These are phyloP conservation scores for Antheraea mylitta DNA, from an alignment of 1,140 invertebrate genomes.

Conservation along the genomic window DNA sequence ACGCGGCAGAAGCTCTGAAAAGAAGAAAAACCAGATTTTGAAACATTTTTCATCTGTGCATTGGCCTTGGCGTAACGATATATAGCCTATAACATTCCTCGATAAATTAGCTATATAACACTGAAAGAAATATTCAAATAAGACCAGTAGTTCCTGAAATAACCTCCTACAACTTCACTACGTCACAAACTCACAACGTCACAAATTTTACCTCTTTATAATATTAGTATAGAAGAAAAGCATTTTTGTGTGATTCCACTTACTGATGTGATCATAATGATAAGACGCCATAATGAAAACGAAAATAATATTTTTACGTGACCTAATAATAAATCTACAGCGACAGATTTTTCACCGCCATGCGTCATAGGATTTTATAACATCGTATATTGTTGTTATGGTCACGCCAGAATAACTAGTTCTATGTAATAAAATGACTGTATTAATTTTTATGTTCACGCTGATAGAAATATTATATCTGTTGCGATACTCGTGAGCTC, in stretches of 20 bases:
- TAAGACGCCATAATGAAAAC: neutral
- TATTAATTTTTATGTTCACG: constrained; percentile 22
- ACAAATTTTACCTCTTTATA: too few relatives aligned
- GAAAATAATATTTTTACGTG: constrained; percentile 9
- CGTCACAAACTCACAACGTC: too few relatives aligned
- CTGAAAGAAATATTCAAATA: too few relatives aligned
- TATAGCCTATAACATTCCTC: too few relatives aligned
- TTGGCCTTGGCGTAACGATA: too few relatives aligned
- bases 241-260: neutral
- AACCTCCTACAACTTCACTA: too few relatives aligned
- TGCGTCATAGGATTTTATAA: constrained; percentile 31
- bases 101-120: too few relatives aligned
- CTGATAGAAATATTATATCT: constrained; percentile 17
- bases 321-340: constrained; percentile 3
- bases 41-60: too few relatives aligned
- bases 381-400: constrained; percentile 31
- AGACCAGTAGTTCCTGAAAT: too few relatives aligned
- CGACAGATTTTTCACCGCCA: constrained; percentile 18
- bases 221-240: too few relatives aligned
- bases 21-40: too few relatives aligned
- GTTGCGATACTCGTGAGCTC: neutral
- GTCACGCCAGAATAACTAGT: constrained; percentile 23
- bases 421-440: constrained; percentile 25
- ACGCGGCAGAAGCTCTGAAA: too few relatives aligned
- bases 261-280: neutral